Base-by-base conservation (phyloP, 2,888 invertebrate genomes). In the Leptarthrus brevirostris region DNA sequence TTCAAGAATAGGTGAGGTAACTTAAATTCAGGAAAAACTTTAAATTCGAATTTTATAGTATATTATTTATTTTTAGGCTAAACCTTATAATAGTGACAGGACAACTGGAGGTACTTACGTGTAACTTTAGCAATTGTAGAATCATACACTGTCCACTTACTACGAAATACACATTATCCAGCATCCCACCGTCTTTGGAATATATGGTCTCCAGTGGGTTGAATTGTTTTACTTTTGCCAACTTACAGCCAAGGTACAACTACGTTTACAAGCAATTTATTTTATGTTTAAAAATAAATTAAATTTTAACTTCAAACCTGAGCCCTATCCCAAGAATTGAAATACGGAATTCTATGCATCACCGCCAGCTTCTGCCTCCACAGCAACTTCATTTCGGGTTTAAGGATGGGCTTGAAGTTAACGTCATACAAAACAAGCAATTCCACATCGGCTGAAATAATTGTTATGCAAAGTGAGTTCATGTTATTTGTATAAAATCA, bases 371-470 rank as follows among this genome's bases (percentile, higher is more conserved):
- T 83, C 30, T 83, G 80, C 71, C 78, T 70, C 83, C 82, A 83
- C 78, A 79, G 78, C 56, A 80, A 79, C 76, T 80, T 77, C 84
- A 84, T 83, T 70, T 77, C 79, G 2, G 80, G 77, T 10, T 79
- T 79, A 34, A 83, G 76, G 74, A 81, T 78, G 4, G 24, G 24
- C 66, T 78, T 77, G 79, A 92, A 92, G 79, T 90, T 89, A 74
- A 88, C 87, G 77, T 87, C 88, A 82, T 87, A 87, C 71, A 93
- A 81, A 44, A 86, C 87, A 74, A 93, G 81, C 53, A 92, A 82
- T 82, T 93, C 92, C 77, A 90, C 89, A 64, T 85, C 82, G 49
- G 87, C 88, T 89, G 79, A 47, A 78, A 30, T 30, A 4, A 4
- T 6, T 30, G 4, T 30, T 30, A 30, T 30, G 8, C 5, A 30